Percentiles rank a stretch among this genome's conserved stretches.
Conservation (phyloP, 1,140 invertebrate genomes). For the Papilio xuthus region DNA sequence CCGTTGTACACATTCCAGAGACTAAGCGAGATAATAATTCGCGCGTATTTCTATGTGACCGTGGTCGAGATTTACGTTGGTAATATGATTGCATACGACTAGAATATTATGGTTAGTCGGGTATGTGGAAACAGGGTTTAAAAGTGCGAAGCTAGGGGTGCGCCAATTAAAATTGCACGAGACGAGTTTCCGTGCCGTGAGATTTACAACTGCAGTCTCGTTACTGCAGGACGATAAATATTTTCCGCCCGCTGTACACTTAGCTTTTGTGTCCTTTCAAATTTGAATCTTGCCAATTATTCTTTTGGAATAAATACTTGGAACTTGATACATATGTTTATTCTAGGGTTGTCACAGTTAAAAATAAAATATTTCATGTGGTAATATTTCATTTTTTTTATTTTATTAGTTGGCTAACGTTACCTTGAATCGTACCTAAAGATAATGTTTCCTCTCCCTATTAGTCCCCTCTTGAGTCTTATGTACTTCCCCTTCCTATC, state of each 20-base stretch:
- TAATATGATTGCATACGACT: neutral
- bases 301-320: conserved; percentile 21
- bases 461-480: too few species aligned
- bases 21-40: too few species aligned
- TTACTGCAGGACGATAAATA: conserved; percentile 34
- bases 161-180: conserved; percentile 32
- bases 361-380: too few species aligned
- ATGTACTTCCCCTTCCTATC: too few species aligned
- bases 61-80: too few species aligned
- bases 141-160: conserved; percentile 3
- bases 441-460: too few species aligned
- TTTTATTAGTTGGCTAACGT: too few species aligned
- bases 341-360: neutral
- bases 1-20: too few species aligned
- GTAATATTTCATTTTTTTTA: neutral
- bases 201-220: conserved; percentile 28
- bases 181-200: conserved; percentile 1
- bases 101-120: neutral
- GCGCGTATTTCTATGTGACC: too few species aligned
- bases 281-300: conserved; percentile 35
- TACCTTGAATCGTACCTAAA: too few species aligned
- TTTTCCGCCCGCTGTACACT: conserved; percentile 27
- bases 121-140: neutral
- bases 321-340: neutral
- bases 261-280: conserved; percentile 31